Evolutionary conservation across 2,797 vertebrate genomes (phyloP).

Genomic region (Enteromius thamalakanensis): DNA sequence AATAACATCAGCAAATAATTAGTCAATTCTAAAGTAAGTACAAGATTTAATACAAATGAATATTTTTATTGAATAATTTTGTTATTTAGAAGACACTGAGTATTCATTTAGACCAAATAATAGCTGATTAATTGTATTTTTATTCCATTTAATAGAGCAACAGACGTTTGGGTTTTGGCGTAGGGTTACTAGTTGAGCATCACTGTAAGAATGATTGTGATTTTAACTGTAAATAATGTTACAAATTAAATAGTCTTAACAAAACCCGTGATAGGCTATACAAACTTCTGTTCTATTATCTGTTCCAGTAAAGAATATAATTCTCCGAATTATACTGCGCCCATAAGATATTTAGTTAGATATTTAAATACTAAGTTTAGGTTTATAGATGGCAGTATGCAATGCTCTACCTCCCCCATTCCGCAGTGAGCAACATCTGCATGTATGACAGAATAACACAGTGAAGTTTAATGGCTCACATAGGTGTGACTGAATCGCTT

Average conservation of each 20-base stretch:
- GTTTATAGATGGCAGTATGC: background rate
- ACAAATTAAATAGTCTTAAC: too few species aligned
- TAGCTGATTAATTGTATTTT: background rate
- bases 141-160: background rate
- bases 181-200: background rate
- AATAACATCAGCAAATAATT: background rate
- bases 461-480: constrained; percentile 16
- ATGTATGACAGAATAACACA: constrained; percentile 64
- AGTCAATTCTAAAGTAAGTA: background rate
- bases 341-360: background rate
- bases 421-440: constrained; percentile 44
- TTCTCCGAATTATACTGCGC: background rate
- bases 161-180: background rate
- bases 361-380: too few species aligned
- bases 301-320: background rate
- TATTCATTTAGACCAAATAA: background rate
- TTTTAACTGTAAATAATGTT: too few species aligned
- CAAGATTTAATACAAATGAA: background rate
- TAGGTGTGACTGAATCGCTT: constrained; percentile 1
- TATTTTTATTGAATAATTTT: background rate
- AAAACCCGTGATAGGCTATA: background rate
- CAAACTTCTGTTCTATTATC: background rate
- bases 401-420: background rate
- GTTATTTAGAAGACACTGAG: too few species aligned
- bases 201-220: too few species aligned